Evolutionary conservation across 2,888 invertebrate genomes (phyloP), one percentile per base, ranked within the genome.

Genomic region (Eupithecia tripunctaria): DNA sequence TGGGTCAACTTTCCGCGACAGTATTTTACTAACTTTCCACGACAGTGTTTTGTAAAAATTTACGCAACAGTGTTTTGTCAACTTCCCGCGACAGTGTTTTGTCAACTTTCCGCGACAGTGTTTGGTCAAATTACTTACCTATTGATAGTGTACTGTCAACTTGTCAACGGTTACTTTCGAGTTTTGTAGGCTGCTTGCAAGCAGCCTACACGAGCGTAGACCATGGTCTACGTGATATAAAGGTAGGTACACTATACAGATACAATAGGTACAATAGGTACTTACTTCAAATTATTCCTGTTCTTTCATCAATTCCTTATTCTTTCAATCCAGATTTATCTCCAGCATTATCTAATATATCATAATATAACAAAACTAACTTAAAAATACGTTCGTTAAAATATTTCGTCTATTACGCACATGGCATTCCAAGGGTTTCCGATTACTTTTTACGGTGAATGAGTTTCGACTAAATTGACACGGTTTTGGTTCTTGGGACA

Each of bases 351-450:
- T 27, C 27, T n/a, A n/a, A n/a, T n/a, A n/a, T n/a, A n/a, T n/a
- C n/a, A n/a, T n/a, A n/a, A n/a, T n/a, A n/a, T n/a, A 43, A 18
- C 18, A 18, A 43, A n/a, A n/a, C 7, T 7, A 27, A 6, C 7
- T 27, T 21, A 14, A 12, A 5, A 14, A 60, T 18, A 83, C 74
- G 73, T 88, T 92, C 91, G 89, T 93, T 93, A 93, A 93, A 93
- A 93, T 93, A 85, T 88, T 90, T 89, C 74, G 82, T 81, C 88
- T 90, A 89, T 91, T 90, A 91, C 89, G 76, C 73, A 76, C 60
- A 81, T 84, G 81, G 85, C 88, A 91, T 91, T 89, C 84, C 80
- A 73, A 64, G 80, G 80, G 79, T 83, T 84, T 84, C 80, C 74
- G 78, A 77, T 75, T 75, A 73, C 74, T 89, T 87, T 89, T 88